Base-by-base conservation (phyloP, 53 echinoderm and acorn worm species). In the Luidia sarsii region DNA sequence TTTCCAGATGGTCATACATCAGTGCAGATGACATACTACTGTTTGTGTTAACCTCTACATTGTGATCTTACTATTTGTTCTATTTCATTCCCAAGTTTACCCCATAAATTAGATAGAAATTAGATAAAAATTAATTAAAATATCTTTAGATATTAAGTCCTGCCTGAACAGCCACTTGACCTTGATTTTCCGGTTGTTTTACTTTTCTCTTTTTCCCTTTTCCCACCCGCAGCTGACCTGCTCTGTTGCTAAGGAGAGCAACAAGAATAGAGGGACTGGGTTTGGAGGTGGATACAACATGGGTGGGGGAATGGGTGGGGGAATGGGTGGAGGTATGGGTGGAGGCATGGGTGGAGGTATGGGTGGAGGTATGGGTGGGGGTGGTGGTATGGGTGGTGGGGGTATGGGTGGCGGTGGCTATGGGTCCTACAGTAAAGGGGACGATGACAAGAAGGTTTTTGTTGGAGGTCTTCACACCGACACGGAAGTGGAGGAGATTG, bases 401-500 rank as follows among this genome's bases (percentile, higher is more conserved):
- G 61, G 77, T 2, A n/a, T 45, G 0, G 68, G 68, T 2, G 38
- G 36, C n/a, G 43, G 43, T 2, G 41, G 43, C 0, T 15, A 20
- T 0, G 67, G 48, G 0, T 7, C 31, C 6, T 45, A 19, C 31
- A 31, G 45, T 10, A 77, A 77, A 46, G 43, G 25, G n/a, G 77
- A 77, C 3, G 77, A 77, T 3, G 77, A 57, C 61, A 59, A 31
- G 77, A 77, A 77, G 38, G 77, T 77, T 8, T 77, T 77, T 27
- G 13, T 77, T 3, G 77, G 77, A 16, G 77, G 77, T 15, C 60
- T 77, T 8, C 77, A 77, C 27, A 19, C 77, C 2, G 60, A 59
- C 43, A 77, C 77, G 3, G 77, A 60, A 49, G 35, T 55, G 6
- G 59, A 77, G 13, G 77, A 77, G 28, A 77, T 77, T 21, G 77